These are phyloP conservation scores for Taenioides sp. DNA, from an alignment of 2,797 vertebrate species.

Conservation along the genomic window DNA sequence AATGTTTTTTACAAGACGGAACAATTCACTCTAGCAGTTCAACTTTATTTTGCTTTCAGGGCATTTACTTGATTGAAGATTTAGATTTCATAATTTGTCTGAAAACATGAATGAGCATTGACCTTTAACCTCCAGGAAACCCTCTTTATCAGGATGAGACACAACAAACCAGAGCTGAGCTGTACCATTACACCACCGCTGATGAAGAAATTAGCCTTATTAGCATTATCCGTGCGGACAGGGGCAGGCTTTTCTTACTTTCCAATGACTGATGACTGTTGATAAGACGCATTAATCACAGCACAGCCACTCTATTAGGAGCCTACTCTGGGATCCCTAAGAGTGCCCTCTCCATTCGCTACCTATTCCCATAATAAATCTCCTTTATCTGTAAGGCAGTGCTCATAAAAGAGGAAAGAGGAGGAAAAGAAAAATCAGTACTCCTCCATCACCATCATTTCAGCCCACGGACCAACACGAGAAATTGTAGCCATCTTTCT, in stretches of 20 bases:
- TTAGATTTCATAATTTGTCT: neutral
- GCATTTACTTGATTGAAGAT: neutral
- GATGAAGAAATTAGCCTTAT: conserved; percentile 73
- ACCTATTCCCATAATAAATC: conserved; percentile 73
- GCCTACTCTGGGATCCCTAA: conserved; percentile 69
- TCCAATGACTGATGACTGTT: conserved; percentile 71
- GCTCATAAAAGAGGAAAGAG: conserved; percentile 64
- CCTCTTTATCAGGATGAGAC: conserved; percentile 7
- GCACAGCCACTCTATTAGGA: conserved; percentile 69
- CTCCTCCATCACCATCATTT: conserved; percentile 72
- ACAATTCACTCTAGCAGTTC: no score
- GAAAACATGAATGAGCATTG: neutral
- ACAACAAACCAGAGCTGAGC: conserved; percentile 22
- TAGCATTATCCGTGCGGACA: conserved; percentile 69
- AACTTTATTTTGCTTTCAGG: no score
- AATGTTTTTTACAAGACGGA: neutral
- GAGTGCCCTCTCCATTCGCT: conserved; percentile 70
- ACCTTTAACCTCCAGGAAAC: neutral
- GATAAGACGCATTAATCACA: conserved; percentile 74
- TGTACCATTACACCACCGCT: conserved; percentile 42
- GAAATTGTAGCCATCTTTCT: conserved; percentile 65
- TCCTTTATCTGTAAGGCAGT: conserved; percentile 69
- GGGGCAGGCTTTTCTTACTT: conserved; percentile 69
- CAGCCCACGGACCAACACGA: conserved; percentile 46
- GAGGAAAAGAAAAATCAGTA: conserved; percentile 57